Conservation (phyloP, 2,113 vertebrate genomes). For the Scartelaos histophorus region DNA sequence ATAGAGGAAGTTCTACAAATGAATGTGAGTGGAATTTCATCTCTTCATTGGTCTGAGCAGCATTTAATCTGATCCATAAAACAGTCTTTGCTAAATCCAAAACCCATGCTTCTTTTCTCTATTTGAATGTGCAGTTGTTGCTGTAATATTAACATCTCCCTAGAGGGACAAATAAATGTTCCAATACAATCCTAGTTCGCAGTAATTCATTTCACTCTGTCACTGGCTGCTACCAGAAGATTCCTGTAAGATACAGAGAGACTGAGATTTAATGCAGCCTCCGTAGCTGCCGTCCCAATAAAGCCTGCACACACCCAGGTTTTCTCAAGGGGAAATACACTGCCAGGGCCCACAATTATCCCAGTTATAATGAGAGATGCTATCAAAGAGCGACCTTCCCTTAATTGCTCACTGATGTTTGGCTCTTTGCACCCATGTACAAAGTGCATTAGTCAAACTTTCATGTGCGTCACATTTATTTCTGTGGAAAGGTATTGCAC, state of each 20-base stretch:
- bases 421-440: conserved; percentile 48
- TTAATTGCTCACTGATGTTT: conserved; percentile 78
- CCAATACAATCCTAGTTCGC: conserved; percentile 50
- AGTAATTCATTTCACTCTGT: conserved; percentile 61
- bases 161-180: conserved; percentile 21
- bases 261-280: conserved; percentile 67
- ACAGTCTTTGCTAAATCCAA: conserved; percentile 40
- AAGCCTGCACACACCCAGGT: conserved; percentile 64
- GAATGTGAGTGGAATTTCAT: conserved; percentile 53
- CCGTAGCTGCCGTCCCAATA: conserved; percentile 58
- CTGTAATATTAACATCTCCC: conserved; percentile 48
- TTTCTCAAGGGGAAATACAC: conserved; percentile 71
- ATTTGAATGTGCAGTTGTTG: conserved; percentile 33
- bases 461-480: conserved; percentile 37
- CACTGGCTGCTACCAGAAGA: conserved; percentile 60
- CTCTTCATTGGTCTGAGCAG: conserved; percentile 43
- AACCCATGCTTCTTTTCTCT: conserved; percentile 18
- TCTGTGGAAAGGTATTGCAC: conserved; percentile 42
- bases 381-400: conserved; percentile 65
- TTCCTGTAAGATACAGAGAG: conserved; percentile 61
- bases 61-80: conserved; percentile 31
- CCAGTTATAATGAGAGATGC: conserved; percentile 71
- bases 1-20: conserved; percentile 24
- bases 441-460: conserved; percentile 31
- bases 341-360: conserved; percentile 71